Evolutionary conservation across 2,797 vertebrate genomes (phyloP), one percentile per base, ranked within the genome.

Genomic region (Lycodopsis pacificus): DNA sequence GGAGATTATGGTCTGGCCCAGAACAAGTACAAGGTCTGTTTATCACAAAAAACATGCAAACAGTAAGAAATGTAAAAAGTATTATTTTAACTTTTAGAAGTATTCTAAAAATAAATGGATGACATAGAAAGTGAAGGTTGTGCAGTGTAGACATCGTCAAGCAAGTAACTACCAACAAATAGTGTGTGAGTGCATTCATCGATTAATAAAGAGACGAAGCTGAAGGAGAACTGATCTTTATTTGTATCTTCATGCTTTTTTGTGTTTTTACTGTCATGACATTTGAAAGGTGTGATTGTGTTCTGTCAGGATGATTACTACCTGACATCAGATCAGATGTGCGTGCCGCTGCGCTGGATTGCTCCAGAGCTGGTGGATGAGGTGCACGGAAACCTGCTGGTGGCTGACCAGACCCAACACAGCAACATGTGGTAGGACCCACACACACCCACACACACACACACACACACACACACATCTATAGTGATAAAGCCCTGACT

Each of bases 281-380:
- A 4, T 56, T 7, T 8, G 25, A 22, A 17, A 66, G 13, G 7
- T 59, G 32, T 32, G 17, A 58, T 30, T 36, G 2, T 46, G 3
- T 46, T 36, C 25, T 15, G 0, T 62, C 76, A 99, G 98, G 97
- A 99, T 2, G 98, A 99, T 89, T 99, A 99, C 92, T 96, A 96
- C 0, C 93, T 98, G 93, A 99, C 98, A 0, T 89, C 96, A 0
- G 97, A 99, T 86, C 98, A 98, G 94, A 94, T 96, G 91, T 97
- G 94, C 80, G 96, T 99, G 83, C 98, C 98, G 0, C 92, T 99
- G 89, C 97, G 98, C 76, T 99, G 98, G 98, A 97, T 98, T 1
- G 97, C 98, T 0, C 98, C 98, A 0, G 98, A 99, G 90, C 95
- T 99, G 66, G 96, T 99, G 34, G 98, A 99, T 0, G 98, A 99